Percentiles rank a stretch among this genome's conserved stretches.
These are phyloP conservation scores for Scophthalmus maximus DNA, from an alignment of 2,113 vertebrate genomes.

Conservation along the genomic window DNA sequence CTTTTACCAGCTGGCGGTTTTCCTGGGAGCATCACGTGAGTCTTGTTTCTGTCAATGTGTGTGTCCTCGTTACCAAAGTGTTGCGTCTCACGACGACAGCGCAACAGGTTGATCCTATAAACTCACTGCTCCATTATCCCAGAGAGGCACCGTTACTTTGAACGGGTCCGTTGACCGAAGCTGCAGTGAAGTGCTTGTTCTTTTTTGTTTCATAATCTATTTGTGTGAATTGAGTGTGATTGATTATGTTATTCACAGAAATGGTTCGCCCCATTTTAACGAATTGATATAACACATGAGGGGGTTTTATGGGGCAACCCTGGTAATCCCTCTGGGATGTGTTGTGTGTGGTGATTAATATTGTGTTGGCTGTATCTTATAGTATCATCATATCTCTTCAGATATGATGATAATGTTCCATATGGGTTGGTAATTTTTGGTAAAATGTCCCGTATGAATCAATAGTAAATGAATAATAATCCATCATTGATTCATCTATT, in stretches of 20 bases:
- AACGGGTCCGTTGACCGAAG: too few relatives aligned
- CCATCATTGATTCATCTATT: neutral
- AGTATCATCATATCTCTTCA: neutral
- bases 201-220: neutral
- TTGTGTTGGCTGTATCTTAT: neutral
- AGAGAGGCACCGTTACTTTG: neutral
- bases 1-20: constrained; percentile 58
- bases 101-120: constrained; percentile 76
- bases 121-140: neutral
- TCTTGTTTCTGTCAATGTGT: constrained; percentile 3
- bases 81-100: neutral
- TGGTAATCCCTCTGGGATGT: neutral
- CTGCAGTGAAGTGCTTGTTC: neutral
- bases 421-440: neutral
- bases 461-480: neutral
- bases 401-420: neutral
- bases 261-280: neutral
- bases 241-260: neutral
- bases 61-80: too few relatives aligned
- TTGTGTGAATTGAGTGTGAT: neutral
- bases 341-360: neutral
- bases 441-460: too few relatives aligned
- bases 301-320: neutral
- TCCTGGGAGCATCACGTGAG: constrained; percentile 74
- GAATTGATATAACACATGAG: neutral